Conservation (phyloP, 2,113 vertebrate genomes). For the Ahaetulla prasina region DNA sequence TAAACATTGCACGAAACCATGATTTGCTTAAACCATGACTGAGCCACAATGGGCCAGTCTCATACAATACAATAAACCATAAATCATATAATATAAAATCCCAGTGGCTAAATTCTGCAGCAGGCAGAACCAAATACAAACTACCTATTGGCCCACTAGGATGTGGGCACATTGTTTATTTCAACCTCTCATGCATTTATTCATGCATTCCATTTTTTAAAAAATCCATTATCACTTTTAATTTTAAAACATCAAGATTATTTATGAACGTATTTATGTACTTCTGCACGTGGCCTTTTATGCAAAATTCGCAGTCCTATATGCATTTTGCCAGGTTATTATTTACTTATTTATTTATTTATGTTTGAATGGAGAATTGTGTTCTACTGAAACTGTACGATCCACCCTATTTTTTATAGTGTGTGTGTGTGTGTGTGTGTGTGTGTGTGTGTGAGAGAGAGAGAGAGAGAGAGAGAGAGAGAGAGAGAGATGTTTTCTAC, state of each 20-base stretch:
- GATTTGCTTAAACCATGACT: not conserved
- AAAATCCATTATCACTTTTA: not conserved
- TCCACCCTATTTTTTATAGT: too few relatives aligned
- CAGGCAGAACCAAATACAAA: not conserved
- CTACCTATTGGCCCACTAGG: not conserved
- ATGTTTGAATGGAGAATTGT: not conserved
- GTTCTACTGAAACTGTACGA: not conserved
- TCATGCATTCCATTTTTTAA: not conserved
- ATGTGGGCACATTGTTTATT: not conserved
- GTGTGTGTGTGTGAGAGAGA: too few relatives aligned
- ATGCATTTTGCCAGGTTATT: not conserved
- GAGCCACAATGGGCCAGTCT: not conserved
- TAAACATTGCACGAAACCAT: not conserved
- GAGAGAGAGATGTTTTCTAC: not conserved
- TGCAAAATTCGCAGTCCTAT: not conserved
- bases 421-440: too few relatives aligned
- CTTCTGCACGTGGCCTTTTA: not conserved
- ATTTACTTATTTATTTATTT: not conserved
- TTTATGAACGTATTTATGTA: not conserved
- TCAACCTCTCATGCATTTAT: not conserved
- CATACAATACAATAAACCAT: not conserved
- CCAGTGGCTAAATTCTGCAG: not conserved
- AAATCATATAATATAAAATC: not conserved
- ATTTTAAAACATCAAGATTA: not conserved
- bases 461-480: too few relatives aligned